phyloP scores from a whole-genome alignment of 2,113 vertebrate genomes.

The Crotophaga sulcirostris region DNA sequence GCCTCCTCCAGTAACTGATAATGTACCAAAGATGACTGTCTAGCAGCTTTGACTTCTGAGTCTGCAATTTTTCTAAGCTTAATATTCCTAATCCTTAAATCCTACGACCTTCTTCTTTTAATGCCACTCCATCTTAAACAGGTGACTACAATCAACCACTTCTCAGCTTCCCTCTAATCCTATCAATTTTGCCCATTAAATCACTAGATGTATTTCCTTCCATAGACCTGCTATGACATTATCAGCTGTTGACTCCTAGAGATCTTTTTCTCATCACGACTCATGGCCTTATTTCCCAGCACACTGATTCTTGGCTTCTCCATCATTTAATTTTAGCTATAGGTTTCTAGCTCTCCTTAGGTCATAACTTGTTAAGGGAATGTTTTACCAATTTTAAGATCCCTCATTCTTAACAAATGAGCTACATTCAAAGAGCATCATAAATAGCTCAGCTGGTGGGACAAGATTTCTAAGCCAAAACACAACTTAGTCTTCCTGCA shows the following conservation, averaged over 20 bases:
- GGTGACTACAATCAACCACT: neutral
- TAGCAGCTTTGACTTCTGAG: neutral
- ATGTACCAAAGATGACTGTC: neutral
- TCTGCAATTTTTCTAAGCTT: neutral
- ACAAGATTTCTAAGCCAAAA: neutral
- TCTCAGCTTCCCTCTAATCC: neutral
- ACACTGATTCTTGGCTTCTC: neutral
- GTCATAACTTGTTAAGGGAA: neutral
- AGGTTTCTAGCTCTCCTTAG: neutral
- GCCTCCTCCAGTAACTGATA: neutral
- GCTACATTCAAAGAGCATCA: neutral
- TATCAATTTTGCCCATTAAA: neutral
- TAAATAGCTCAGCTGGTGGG: neutral
- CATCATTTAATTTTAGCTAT: neutral
- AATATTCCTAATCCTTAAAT: slow-evolving; percentile 20
- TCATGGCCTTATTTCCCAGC: neutral
- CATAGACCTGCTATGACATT: neutral
- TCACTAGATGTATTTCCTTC: neutral
- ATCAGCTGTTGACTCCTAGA: neutral
- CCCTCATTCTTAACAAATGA: neutral
- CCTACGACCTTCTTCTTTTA: neutral
- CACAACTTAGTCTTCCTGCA: neutral
- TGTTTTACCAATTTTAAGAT: neutral
- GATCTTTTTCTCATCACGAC: neutral
- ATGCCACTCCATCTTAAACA: neutral